Evolutionary conservation across 2,888 invertebrate genomes (phyloP), one percentile per base, ranked within the genome.

Genomic region (Fabriciana adippe): DNA sequence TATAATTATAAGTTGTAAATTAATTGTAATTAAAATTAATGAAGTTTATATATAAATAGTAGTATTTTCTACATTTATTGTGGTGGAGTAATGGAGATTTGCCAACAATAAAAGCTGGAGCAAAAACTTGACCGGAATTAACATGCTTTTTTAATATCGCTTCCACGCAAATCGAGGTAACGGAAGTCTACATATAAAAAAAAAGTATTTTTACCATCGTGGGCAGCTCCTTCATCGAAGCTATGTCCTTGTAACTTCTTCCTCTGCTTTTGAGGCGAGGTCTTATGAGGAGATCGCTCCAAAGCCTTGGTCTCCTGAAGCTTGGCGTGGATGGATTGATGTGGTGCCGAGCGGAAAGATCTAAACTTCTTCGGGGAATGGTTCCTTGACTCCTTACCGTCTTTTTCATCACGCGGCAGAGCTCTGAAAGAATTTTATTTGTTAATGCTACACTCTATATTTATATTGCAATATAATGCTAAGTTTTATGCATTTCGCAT

Each of bases 321-420:
- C 79, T 92, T 93, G 45, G 89, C 92, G 79, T 93, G 94, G 87
- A 93, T 94, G 70, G 92, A 92, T 84, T 91, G 94, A 81, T 92
- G 93, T 69, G 90, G 94, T 73, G 93, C 94, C 74, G 86, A 94
- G 80, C 91, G 92, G 93, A 94, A 94, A 26, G 93, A 93, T 45
- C 91, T 88, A 80, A 93, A 93, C 84, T 95, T 95, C 81, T 95
- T 94, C 60, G 96, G 96, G 51, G 95, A 95, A 69, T 86, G 87
- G 51, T 94, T 94, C 88, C 96, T 97, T 75, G 96, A 96, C 80
- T 96, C 96, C 87, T 97, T 97, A 78, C 96, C 95, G 75, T 97
- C 97, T 82, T 97, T 97, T 82, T 97, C 97, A 82, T 97, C 97
- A 80, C 97, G 96, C 70, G 97, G 95, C 74, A 96, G 94, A 64